Evolutionary conservation across 2,888 invertebrate species (phyloP).

Genomic region (Watsonalla cultraria): DNA sequence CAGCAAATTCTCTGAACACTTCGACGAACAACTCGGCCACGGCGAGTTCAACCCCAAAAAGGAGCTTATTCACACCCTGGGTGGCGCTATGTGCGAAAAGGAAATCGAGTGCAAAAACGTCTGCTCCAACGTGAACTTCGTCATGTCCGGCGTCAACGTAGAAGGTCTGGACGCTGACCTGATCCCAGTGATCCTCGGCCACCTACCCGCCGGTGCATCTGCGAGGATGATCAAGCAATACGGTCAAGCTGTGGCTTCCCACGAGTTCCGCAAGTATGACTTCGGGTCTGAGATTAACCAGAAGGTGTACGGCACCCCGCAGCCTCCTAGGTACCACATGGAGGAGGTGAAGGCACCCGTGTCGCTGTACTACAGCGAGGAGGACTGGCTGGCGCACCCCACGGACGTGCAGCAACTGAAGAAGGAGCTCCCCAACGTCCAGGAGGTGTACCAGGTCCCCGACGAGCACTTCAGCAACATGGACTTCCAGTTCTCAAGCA

Average conservation of each 20-base stretch:
- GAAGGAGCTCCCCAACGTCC: slow-evolving; percentile 75
- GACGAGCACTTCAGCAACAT: slow-evolving; percentile 65
- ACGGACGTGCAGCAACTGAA: slow-evolving; percentile 78
- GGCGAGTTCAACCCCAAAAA: slow-evolving; percentile 51
- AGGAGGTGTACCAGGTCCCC: slow-evolving; percentile 75
- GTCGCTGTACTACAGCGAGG: slow-evolving; percentile 60
- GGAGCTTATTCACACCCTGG: slow-evolving; percentile 44
- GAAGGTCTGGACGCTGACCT: slow-evolving; percentile 73
- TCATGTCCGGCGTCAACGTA: slow-evolving; percentile 79
- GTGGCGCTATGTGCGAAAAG: slow-evolving; percentile 54
- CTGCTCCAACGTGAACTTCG: slow-evolving; percentile 80
- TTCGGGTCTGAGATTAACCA: slow-evolving; percentile 54
- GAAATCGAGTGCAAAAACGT: slow-evolving; percentile 64
- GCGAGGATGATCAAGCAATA: slow-evolving; percentile 75
- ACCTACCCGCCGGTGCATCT: slow-evolving; percentile 79
- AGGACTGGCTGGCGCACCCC: slow-evolving; percentile 83
- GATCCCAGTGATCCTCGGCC: slow-evolving; percentile 73
- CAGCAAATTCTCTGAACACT: slow-evolving; percentile 39
- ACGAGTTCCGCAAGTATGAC: slow-evolving; percentile 59
- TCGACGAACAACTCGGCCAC: slow-evolving; percentile 42
- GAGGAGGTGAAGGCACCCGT: slow-evolving; percentile 59
- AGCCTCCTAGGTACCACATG: slow-evolving; percentile 60
- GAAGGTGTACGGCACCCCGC: slow-evolving; percentile 49
- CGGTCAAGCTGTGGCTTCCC: slow-evolving; percentile 65
- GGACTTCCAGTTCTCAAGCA: slow-evolving; percentile 67